These are phyloP conservation scores for Heliconius erato DNA, from an alignment of 2,888 invertebrate species.

Conservation along the genomic window DNA sequence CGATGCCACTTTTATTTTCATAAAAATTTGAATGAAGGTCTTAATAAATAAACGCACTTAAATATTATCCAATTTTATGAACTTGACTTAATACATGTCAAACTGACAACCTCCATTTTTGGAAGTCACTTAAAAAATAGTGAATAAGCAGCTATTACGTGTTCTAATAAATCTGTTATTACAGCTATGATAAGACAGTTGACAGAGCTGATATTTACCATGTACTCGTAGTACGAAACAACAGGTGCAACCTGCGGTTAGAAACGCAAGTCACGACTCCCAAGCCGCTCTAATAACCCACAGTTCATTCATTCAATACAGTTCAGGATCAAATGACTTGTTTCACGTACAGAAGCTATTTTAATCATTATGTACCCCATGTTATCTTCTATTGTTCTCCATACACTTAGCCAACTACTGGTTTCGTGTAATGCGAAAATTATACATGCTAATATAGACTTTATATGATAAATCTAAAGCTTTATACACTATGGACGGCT, in stretches of 20 bases:
- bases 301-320: constrained; percentile 46
- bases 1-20: too few relatives aligned
- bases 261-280: constrained; percentile 50
- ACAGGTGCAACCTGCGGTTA: constrained; percentile 41
- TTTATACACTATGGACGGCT: constrained; percentile 8
- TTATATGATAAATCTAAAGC: constrained; percentile 40
- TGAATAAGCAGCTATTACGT: neutral
- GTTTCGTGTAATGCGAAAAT: constrained; percentile 41
- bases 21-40: too few relatives aligned
- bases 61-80: too few relatives aligned
- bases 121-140: neutral
- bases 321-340: constrained; percentile 48
- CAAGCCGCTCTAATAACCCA: constrained; percentile 47
- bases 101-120: neutral
- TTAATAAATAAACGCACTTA: too few relatives aligned
- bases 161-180: neutral
- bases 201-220: constrained; percentile 20
- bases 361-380: constrained; percentile 57
- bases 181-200: neutral
- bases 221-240: constrained; percentile 4
- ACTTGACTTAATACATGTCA: too few relatives aligned
- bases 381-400: constrained; percentile 62
- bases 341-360: constrained; percentile 53
- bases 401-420: constrained; percentile 51
- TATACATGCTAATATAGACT: constrained; percentile 38